Base-by-base conservation (phyloP, 1,140 invertebrate species). In the Sesamia nonagrioides region DNA sequence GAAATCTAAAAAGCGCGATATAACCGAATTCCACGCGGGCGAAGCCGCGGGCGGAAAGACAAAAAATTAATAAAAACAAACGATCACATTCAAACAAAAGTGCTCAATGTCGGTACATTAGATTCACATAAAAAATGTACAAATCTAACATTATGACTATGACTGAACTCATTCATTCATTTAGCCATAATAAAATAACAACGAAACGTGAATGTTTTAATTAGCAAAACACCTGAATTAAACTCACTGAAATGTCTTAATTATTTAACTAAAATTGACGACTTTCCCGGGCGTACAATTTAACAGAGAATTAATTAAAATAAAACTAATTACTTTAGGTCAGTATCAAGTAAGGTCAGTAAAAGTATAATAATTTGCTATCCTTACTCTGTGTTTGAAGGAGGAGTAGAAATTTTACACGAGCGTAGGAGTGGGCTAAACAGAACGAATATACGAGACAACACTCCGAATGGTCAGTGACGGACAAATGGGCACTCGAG, bases 401-500 rank as follows among this genome's bases (percentile, higher is more conserved):
- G 35, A 9, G 21, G 60, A 27, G 52, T 52, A 35, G 21, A n/a
- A 45, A 75, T 75, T 61, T 50, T 75, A 75, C 58, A 45, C 58
- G 54, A 6, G 50, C 68, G 74, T 68, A 42, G 50, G 73, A 66
- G 74, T 66, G 76, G 79, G 80, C 80, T 72, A 83, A 84, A 88
- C 82, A 84, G 89, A 90, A 90, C 86, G 88, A 80, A 82, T 75
- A 63, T 63, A 82, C 83, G 82, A 80, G 78, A 75, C 72, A 77
- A 80, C 84, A 81, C 87, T 91, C 63, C 79, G 78, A 86, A 84
- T 88, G 90, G 85, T 80, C 89, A 88, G 84, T 89, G 87, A 92
- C 82, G 86, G 91, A 91, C 91, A 93, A 93, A 93, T 92, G 90
- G 90, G 84, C 81, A 85, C 92, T 93, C 78, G 87, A 86, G 80